phyloP scores from a whole-genome alignment of 2,797 vertebrate genomes.

The Pelobates cultripes region DNA sequence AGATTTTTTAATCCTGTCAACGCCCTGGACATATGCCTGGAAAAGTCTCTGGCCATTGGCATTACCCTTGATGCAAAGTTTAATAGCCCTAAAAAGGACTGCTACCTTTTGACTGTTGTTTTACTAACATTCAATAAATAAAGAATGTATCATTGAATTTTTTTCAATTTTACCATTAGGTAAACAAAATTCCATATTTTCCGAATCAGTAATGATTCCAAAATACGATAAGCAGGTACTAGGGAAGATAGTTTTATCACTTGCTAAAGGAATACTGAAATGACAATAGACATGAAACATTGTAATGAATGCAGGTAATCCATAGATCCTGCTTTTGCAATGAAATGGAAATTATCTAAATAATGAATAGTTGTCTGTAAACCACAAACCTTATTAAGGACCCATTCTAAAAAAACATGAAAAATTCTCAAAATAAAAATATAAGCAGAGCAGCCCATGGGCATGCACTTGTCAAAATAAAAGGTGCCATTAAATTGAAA shows the following conservation, averaged over 20 bases:
- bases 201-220: not conserved
- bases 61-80: too few relatives aligned
- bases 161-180: not conserved
- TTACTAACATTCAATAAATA: not conserved
- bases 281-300: not conserved
- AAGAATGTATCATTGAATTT: not conserved
- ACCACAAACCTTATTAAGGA: too few relatives aligned
- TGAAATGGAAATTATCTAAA: not conserved
- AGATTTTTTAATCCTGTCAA: too few relatives aligned
- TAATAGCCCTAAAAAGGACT: not conserved
- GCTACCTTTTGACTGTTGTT: not conserved
- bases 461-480: too few relatives aligned
- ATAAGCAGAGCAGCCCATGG: not conserved
- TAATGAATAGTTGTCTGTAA: too few relatives aligned
- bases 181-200: not conserved
- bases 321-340: not conserved
- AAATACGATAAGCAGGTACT: not conserved
- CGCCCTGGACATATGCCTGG: too few relatives aligned
- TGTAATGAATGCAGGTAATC: not conserved
- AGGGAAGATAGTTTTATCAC: not conserved
- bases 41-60: not conserved
- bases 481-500: too few relatives aligned
- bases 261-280: not conserved
- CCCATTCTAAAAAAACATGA: too few relatives aligned
- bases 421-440: too few relatives aligned